Conservation (phyloP, 1,140 invertebrate genomes). For the Hyposmocoma kahamanoa region DNA sequence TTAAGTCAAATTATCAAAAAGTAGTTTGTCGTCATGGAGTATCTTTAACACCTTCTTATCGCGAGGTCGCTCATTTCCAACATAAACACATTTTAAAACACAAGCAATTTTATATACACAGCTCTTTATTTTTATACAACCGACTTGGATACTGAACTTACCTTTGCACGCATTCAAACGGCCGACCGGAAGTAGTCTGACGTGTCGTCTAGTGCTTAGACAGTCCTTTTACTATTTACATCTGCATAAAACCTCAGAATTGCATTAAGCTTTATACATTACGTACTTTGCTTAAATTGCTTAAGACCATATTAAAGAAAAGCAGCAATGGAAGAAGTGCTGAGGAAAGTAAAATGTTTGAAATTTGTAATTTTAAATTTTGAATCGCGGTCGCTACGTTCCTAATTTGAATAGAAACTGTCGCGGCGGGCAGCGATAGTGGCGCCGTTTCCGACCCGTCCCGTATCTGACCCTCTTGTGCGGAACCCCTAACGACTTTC, state of each 20-base stretch:
- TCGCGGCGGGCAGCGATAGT: constrained; percentile 27
- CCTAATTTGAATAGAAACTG: constrained; percentile 42
- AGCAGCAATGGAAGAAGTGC: constrained; percentile 13
- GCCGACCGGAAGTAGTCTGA: constrained; percentile 24
- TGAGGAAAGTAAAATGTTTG: not conserved
- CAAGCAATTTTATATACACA: no score
- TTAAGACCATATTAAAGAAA: not conserved
- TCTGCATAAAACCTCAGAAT: not conserved
- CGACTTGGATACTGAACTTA: constrained; percentile 11
- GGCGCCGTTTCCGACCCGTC: constrained; percentile 26
- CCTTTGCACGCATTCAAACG: constrained; percentile 21
- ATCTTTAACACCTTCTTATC: no score
- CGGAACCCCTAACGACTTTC: constrained; percentile 24
- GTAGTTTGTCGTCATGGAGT: no score
- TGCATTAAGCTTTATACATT: constrained; percentile 13
- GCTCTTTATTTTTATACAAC: no score
- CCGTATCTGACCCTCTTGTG: constrained; percentile 20
- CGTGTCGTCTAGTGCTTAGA: constrained; percentile 30
- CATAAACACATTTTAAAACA: no score
- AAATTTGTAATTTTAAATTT: constrained; percentile 6
- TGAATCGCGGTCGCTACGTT: constrained; percentile 11
- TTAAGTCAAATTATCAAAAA: no score
- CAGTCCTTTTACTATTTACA: constrained; percentile 3
- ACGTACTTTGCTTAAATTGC: not conserved
- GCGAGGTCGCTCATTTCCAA: no score